Evolutionary conservation across 2,797 vertebrate species (phyloP).

Genomic region (Paramormyrops hopkinsi): DNA sequence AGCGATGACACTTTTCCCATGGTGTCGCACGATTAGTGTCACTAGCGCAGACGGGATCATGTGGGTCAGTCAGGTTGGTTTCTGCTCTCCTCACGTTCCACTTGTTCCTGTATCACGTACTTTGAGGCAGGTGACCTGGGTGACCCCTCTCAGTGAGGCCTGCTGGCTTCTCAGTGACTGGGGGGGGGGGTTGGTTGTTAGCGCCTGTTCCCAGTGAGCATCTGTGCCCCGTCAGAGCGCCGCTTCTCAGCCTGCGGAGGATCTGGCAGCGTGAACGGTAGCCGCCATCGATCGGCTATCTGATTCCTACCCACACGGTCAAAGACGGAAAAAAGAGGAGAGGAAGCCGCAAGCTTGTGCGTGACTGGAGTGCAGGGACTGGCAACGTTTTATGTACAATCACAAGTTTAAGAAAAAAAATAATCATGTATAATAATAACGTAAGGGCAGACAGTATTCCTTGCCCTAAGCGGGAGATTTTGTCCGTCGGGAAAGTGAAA

Average conservation of each 20-base stretch:
- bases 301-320: conserved; percentile 18
- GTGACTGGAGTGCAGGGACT: not conserved
- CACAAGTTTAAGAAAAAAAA: not conserved
- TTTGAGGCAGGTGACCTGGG: not conserved
- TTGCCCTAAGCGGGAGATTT: not conserved
- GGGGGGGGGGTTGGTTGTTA: not conserved
- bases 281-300: not conserved
- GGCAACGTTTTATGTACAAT: not conserved
- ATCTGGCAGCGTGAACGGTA: not conserved
- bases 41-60: not conserved
- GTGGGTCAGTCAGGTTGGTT: not conserved
- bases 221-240: not conserved
- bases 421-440: no score
- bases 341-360: not conserved
- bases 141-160: not conserved
- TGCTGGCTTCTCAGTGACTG: not conserved
- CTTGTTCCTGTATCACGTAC: not conserved
- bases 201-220: not conserved
- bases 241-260: not conserved
- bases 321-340: not conserved
- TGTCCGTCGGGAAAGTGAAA: not conserved
- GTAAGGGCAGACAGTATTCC: not conserved
- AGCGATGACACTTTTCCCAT: not conserved
- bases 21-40: not conserved
- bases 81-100: not conserved